A percentile compares a stretch with the other conserved stretches of the same genome.
These are phyloP conservation scores for Salvelinus alpinus DNA, from an alignment of 2,113 vertebrate species.

Conservation along the genomic window DNA sequence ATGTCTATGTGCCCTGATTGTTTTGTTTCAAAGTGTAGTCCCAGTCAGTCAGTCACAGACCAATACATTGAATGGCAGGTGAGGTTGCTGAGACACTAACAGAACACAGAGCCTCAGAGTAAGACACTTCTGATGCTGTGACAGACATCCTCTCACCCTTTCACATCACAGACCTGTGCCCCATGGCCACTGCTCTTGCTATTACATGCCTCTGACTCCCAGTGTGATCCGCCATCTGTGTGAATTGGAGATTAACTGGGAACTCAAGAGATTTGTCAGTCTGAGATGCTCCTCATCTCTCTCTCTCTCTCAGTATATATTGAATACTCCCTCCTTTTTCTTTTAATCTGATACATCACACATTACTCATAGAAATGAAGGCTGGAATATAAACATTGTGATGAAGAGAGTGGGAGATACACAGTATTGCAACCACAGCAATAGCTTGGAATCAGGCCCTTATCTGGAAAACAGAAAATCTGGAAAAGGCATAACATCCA, in stretches of 20 bases:
- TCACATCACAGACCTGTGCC: background rate
- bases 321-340: no score
- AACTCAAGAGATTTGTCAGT: constrained; percentile 43
- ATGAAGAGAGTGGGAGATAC: no score
- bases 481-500: no score
- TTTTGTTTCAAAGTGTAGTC: no score
- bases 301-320: no score
- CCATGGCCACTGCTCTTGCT: constrained; percentile 1
- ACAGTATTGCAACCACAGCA: no score
- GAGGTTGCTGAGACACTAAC: background rate
- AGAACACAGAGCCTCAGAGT: background rate
- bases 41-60: background rate
- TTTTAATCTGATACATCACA: no score
- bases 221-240: constrained; percentile 43
- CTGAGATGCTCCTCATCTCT: constrained; percentile 24
- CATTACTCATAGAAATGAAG: no score
- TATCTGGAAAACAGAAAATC: no score
- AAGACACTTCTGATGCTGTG: constrained; percentile 9
- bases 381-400: no score
- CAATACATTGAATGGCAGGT: background rate
- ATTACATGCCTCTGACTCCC: constrained; percentile 22
- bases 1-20: no score
- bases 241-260: constrained; percentile 54
- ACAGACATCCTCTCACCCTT: constrained; percentile 5
- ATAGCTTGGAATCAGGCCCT: no score